phyloP scores from a whole-genome alignment of 1,140 invertebrate genomes.

The Drosophila azteca region DNA sequence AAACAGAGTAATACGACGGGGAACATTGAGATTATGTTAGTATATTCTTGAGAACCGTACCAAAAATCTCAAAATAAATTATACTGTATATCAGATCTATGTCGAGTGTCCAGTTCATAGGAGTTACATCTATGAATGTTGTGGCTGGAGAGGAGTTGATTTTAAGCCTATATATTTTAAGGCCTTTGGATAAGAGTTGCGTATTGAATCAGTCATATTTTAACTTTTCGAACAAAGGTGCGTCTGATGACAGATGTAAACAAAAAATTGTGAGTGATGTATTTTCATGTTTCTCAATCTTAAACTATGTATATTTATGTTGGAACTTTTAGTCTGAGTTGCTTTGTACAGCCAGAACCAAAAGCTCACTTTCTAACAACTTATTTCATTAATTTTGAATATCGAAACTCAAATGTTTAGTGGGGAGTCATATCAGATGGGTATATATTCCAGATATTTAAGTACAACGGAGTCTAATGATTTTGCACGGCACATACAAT shows the following conservation, averaged over 20 bases:
- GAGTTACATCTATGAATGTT: constrained; percentile 9
- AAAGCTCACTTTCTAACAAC: too few species aligned
- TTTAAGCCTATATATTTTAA: constrained; percentile 6
- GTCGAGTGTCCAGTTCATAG: constrained; percentile 16
- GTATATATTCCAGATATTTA: constrained; percentile 7
- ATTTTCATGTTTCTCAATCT: too few species aligned
- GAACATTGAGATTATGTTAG: constrained; percentile 45
- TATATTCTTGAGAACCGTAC: background rate
- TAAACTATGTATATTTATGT: too few species aligned
- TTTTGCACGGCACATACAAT: constrained; percentile 55
- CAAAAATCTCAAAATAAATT: background rate
- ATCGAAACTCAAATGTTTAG: too few species aligned
- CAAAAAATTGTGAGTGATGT: too few species aligned
- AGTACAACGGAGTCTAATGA: constrained; percentile 15
- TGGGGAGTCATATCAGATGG: too few species aligned
- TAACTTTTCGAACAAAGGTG: too few species aligned
- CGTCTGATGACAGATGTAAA: too few species aligned
- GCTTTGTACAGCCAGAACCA: too few species aligned
- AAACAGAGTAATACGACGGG: constrained; percentile 4
- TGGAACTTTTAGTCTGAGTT: too few species aligned
- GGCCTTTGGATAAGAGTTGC: background rate
- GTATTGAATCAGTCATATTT: background rate
- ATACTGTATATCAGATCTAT: constrained; percentile 8
- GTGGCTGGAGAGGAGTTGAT: constrained; percentile 31
- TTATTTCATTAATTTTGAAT: too few species aligned